Base-by-base conservation (phyloP, 1,140 invertebrate species). In the Hylyphantes graminicola region DNA sequence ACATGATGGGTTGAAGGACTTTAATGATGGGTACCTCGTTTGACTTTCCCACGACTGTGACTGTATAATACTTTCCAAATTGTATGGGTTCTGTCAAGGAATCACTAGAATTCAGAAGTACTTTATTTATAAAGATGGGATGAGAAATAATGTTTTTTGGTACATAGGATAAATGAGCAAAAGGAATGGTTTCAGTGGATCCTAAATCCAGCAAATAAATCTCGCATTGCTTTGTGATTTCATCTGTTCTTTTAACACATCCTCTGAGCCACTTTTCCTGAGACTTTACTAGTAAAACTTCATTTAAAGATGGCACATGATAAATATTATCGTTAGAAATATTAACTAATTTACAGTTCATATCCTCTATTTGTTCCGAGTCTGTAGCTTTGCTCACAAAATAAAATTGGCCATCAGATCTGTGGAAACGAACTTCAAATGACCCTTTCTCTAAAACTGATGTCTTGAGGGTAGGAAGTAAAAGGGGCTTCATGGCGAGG, bases 51-150 rank as follows among this genome's bases (percentile, higher is more conserved):
- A 50, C 10, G 7, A 59, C 21, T 55, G 55, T 17, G 7, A 61
- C 15, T 19, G 9, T 54, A 80, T 80, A 72, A 7, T 53, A 3
- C 35, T 78, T 17, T 12, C 75, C 75, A 55, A 76, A 74, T 19
- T 15, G 21, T 17, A 57, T 10, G 50, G 19, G 35, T 7, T 76
- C 19, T 19, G 11, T 13, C 7, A 65, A 65, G 10, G 21, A 19
- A 12, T 50, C 11, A 19, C 15, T 13, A 55, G 53, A 73, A 55
- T 57, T 55, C 11, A 73, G 8, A 0, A 19, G 17, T 53, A 78
- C 48, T 78, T 78, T 78, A 53, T 53, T 78, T 12, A 8, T 53
- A 54, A 78, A 78, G 6, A 53, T 11, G 9, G 75, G 75, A 78
- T 53, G 65, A 19, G 50, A 10, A 54, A 7, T 17, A n/a, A 59